Base-by-base conservation (phyloP, 2,888 invertebrate genomes). In the Tenthredo livida region DNA sequence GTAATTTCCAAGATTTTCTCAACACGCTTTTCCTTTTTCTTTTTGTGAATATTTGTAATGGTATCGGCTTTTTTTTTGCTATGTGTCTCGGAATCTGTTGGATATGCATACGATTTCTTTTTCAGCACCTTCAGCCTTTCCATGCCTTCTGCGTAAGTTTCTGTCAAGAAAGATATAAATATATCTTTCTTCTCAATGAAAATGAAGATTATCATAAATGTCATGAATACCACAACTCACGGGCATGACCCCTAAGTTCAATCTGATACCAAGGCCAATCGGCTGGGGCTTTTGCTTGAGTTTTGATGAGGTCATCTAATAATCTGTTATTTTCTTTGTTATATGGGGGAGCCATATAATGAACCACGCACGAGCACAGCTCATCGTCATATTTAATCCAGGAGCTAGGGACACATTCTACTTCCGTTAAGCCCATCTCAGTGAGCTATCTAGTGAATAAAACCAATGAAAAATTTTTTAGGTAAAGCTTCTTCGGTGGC, bases 321-420 rank as follows among this genome's bases (percentile, higher is more conserved):
- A 75, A 25, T 75, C 25, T 43, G 10, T 75, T 25, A 33, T n/a
- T 21, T 21, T 75, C 75, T 47, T 47, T 25, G 6, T 47, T 47
- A 21, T 75, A 75, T 1, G 75, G 75, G 21, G 75, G 75, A 29
- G 47, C 47, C 7, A 21, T 15, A 47, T 75, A 75, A 10, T 75
- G 75, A 21, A 47, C 43, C 15, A 43, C 75, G 15, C 75, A 75
- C 10, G 75, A 47, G 21, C 47, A 47, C 15, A 75, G 25, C 43
- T 43, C 47, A 47, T 75, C 5, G 25, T 47, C 75, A 12, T 47
- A 75, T 47, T 47, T 75, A 12, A 75, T 75, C 75, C 47, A 75
- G 10, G 75, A 75, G 10, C 75, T 75, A n/a, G 75, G 75, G 47
- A 75, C 75, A 47, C 47, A 47, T 10, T 75, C 47, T 25, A 75